These are phyloP conservation scores for Gobio gobio DNA, from an alignment of 2,113 vertebrate genomes.

Conservation along the genomic window DNA sequence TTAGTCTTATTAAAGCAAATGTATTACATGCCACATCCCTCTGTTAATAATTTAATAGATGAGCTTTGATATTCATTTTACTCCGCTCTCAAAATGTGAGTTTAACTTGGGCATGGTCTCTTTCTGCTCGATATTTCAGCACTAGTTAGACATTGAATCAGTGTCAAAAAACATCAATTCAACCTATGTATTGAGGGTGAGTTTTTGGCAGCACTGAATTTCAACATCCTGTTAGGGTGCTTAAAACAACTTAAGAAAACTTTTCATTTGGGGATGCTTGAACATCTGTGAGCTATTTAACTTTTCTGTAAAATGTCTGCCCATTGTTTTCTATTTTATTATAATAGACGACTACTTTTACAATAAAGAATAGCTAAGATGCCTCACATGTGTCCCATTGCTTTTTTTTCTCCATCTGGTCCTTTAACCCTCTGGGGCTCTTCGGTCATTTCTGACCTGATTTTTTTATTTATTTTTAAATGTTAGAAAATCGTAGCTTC, in stretches of 20 bases:
- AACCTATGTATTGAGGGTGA: background rate
- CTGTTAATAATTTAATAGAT: background rate
- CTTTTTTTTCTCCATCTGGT: background rate
- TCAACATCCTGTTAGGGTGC: background rate
- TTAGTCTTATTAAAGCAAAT: conserved; percentile 14
- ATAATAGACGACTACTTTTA: background rate
- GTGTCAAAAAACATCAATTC: background rate
- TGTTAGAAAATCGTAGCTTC: too few species aligned
- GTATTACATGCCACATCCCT: background rate
- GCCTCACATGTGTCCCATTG: background rate
- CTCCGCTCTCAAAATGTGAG: background rate
- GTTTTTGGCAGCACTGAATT: background rate
- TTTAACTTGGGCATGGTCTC: background rate
- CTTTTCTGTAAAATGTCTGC: background rate
- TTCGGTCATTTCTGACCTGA: too few species aligned
- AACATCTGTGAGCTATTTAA: background rate
- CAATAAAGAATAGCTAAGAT: conserved; percentile 8
- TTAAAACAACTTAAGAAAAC: background rate
- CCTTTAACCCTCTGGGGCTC: too few species aligned
- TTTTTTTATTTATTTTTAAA: too few species aligned
- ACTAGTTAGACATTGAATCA: background rate
- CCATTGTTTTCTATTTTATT: conserved; percentile 27
- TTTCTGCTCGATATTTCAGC: background rate
- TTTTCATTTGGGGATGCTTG: background rate
- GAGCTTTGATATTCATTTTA: background rate